Percentiles rank a stretch among this genome's conserved stretches.
Conservation (phyloP, 2,797 vertebrate species). For the Aeoliscus strigatus region DNA sequence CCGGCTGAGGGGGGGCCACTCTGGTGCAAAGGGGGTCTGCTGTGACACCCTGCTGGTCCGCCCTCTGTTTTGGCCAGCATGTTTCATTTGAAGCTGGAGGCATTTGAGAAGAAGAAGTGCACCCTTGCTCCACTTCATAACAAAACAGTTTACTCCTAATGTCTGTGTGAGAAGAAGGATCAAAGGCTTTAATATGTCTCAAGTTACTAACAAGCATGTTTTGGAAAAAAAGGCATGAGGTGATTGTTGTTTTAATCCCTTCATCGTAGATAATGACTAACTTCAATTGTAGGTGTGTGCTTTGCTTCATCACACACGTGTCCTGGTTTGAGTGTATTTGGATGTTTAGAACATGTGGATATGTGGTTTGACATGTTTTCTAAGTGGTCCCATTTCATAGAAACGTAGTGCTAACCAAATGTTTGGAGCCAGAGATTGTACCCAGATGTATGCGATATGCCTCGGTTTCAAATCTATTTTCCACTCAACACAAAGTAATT, state of each 20-base stretch:
- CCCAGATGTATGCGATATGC: conserved; percentile 11
- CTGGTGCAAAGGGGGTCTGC: conserved; percentile 33
- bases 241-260: conserved; percentile 26
- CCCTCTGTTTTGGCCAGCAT: conserved; percentile 61
- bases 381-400: conserved; percentile 25
- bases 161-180: conserved; percentile 17
- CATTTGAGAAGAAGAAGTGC: conserved; percentile 24
- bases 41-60: conserved; percentile 45
- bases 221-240: conserved; percentile 52
- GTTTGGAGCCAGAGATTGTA: conserved; percentile 2
- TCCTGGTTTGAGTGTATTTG: conserved; percentile 20
- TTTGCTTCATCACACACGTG: conserved; percentile 58
- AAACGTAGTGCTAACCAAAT: conserved; percentile 4
- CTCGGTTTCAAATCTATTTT: neutral
- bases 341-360: conserved; percentile 21
- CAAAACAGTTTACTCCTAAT: conserved; percentile 1
- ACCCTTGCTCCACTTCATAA: conserved; percentile 23
- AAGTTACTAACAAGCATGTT: conserved; percentile 69
- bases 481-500: conserved; percentile 7
- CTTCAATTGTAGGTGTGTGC: conserved; percentile 48
- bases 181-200: conserved; percentile 24
- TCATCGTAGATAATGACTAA: conserved; percentile 38
- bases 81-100: conserved; percentile 35
- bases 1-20: conserved; percentile 40
- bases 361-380: conserved; percentile 29